Base-by-base conservation (phyloP, 2,797 vertebrate genomes). In the Lutra lutra region DNA sequence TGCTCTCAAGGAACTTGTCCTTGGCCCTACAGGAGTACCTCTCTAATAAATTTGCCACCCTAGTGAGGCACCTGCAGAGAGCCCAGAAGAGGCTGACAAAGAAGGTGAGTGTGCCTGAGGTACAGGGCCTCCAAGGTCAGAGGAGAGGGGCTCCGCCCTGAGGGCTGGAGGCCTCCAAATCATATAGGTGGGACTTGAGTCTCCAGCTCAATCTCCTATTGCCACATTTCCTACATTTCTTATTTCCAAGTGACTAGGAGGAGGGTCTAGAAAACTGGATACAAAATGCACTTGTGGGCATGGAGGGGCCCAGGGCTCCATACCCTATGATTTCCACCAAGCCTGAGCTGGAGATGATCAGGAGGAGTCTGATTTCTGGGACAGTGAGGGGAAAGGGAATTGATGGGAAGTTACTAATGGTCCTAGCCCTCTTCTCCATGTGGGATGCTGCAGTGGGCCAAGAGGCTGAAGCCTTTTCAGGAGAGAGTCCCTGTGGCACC, bases 131-230 rank as follows among this genome's bases (percentile, higher is more conserved):
- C 21, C 11, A 72, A 5, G 2, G 66, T 40, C 35, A 72, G 68
- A 40, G 68, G 35, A 72, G 35, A 40, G 11, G 35, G 21, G 12
- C 21, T 25, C 35, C 11, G 5, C 66, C 35, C 35, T 25, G 68
- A 72, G 20, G 10, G 35, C 35, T 40, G 68, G 68, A 40, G 7
- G 35, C 21, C 68, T 25, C 68, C 68, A 14, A 13, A 25, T 40
- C 11, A 25, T 11, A 72, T 5, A 25, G 11, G 68, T 25, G 11
- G 21, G 32, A 11, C 21, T 11, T 72, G 2, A 0, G 2, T 25
- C 68, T 40, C 68, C 35, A 72, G 35, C 11, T 23, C 11, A 2
- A 3, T 35, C 38, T 72, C 12, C 35, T 40, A 2, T 72, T 72
- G 68, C 9, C 29, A 70, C 35, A 23, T 11, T 38, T 40, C 35